phyloP scores from a whole-genome alignment of 2,797 vertebrate species.

The Philypnodon macrostomus region DNA sequence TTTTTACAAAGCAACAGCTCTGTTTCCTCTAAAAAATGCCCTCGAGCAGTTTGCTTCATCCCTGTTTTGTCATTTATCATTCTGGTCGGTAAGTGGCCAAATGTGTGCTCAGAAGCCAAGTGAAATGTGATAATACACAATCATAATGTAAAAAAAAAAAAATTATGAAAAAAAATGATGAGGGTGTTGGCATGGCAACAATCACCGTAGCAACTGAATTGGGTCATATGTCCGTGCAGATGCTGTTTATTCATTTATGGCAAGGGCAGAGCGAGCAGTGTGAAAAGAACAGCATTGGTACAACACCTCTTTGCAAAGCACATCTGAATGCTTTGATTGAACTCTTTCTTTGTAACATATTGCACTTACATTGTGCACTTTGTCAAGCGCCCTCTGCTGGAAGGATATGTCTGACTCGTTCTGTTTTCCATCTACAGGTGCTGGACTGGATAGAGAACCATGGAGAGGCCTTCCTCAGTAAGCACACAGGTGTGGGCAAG shows the following conservation, averaged over 20 bases:
- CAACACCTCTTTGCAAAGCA: not conserved
- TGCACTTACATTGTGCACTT: slow-evolving; percentile 5
- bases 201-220: slow-evolving; percentile 73
- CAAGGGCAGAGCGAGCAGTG: slow-evolving; percentile 30
- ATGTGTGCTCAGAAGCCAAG: slow-evolving; percentile 7
- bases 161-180: too few relatives aligned
- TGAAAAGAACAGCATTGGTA: slow-evolving; percentile 18
- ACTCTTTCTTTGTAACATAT: slow-evolving; percentile 13
- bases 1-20: slow-evolving; percentile 44
- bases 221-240: slow-evolving; percentile 71
- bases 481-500: slow-evolving; percentile 95
- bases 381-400: slow-evolving; percentile 49
- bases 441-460: slow-evolving; percentile 99
- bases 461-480: slow-evolving; percentile 95
- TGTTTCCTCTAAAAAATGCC: slow-evolving; percentile 48
- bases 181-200: slow-evolving; percentile 64
- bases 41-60: slow-evolving; percentile 32
- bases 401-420: not conserved
- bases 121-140: slow-evolving; percentile 23
- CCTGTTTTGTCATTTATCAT: slow-evolving; percentile 19
- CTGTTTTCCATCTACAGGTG: slow-evolving; percentile 75
- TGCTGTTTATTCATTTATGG: slow-evolving; percentile 48
- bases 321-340: slow-evolving; percentile 9
- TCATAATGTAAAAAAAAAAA: slow-evolving; percentile 29
- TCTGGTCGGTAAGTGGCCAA: not conserved